phyloP scores from a whole-genome alignment of 1,140 invertebrate genomes.

The Euwallacea fornicatus region DNA sequence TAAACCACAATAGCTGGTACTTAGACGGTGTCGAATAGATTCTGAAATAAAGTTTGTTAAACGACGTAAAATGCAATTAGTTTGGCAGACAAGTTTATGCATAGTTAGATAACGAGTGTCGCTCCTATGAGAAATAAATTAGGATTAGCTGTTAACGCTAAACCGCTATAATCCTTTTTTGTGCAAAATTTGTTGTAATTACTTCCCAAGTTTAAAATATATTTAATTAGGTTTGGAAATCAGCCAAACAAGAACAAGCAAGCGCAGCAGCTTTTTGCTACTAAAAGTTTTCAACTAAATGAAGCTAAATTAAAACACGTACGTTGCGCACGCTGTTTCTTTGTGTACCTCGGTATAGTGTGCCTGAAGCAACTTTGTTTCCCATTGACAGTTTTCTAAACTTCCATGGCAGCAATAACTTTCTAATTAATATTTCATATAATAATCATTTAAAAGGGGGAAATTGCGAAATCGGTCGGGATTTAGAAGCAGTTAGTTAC shows the following conservation, averaged over 20 bases:
- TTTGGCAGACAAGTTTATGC: not conserved
- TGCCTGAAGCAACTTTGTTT: constrained; percentile 6
- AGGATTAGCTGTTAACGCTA: not conserved
- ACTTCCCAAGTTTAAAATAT: constrained; percentile 18
- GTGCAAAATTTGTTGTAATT: constrained; percentile 22
- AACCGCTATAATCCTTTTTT: not conserved
- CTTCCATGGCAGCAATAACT: not conserved
- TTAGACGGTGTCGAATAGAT: too few relatives aligned
- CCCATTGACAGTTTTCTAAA: constrained; percentile 14
- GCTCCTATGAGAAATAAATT: constrained; percentile 1
- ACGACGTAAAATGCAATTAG: too few relatives aligned
- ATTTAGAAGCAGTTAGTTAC: too few relatives aligned
- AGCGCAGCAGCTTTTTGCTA: constrained; percentile 12
- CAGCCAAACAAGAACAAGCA: constrained; percentile 14
- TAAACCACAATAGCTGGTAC: too few relatives aligned
- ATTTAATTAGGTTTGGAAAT: constrained; percentile 31
- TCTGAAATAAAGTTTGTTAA: too few relatives aligned
- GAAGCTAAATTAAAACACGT: constrained; percentile 29
- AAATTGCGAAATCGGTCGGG: not conserved
- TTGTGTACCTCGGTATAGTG: not conserved
- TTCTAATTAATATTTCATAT: constrained; percentile 6
- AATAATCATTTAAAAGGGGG: constrained; percentile 1
- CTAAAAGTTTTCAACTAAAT: constrained; percentile 24
- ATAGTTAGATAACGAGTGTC: not conserved
- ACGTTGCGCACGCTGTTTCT: constrained; percentile 9